phyloP scores from a whole-genome alignment of 2,888 invertebrate species.

The Horisme vitalbata region DNA sequence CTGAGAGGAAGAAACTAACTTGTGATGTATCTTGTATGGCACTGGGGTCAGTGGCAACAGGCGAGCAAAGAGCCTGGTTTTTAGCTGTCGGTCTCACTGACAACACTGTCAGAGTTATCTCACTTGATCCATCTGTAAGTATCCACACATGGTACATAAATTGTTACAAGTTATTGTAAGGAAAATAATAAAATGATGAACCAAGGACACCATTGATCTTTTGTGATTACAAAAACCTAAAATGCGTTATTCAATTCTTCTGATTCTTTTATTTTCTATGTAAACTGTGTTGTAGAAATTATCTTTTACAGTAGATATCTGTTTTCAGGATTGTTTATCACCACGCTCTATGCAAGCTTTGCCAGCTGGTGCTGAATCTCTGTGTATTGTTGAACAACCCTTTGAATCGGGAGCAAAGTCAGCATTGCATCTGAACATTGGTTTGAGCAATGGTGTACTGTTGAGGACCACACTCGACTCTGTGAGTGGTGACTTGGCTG shows the following conservation, averaged over 20 bases:
- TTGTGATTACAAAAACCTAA: constrained; percentile 76
- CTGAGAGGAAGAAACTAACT: constrained; percentile 97
- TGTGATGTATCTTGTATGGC: constrained; percentile 99
- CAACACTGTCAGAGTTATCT: constrained; percentile 98
- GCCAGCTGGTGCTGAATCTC: constrained; percentile 97
- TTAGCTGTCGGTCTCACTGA: constrained; percentile 97
- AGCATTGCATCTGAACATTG: constrained; percentile 96
- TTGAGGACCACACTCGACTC: constrained; percentile 97
- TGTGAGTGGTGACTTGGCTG: constrained; percentile 97
- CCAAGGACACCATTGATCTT: constrained; percentile 79
- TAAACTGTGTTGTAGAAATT: not conserved
- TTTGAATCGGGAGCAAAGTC: constrained; percentile 86
- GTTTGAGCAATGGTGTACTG: constrained; percentile 97
- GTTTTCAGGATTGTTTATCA: constrained; percentile 92
- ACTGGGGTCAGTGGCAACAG: constrained; percentile 95
- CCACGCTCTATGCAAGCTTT: constrained; percentile 98
- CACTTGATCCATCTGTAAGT: constrained; percentile 94
- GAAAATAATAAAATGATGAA: constrained; percentile 62
- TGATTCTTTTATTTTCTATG: constrained; percentile 42
- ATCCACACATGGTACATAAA: not conserved
- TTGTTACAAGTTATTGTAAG: not conserved
- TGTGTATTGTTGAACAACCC: constrained; percentile 96
- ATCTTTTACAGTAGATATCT: not conserved
- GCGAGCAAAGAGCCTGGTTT: constrained; percentile 97
- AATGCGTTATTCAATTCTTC: constrained; percentile 78